Base-by-base conservation (phyloP, 2,113 vertebrate genomes). In the Notechis scutatus region DNA sequence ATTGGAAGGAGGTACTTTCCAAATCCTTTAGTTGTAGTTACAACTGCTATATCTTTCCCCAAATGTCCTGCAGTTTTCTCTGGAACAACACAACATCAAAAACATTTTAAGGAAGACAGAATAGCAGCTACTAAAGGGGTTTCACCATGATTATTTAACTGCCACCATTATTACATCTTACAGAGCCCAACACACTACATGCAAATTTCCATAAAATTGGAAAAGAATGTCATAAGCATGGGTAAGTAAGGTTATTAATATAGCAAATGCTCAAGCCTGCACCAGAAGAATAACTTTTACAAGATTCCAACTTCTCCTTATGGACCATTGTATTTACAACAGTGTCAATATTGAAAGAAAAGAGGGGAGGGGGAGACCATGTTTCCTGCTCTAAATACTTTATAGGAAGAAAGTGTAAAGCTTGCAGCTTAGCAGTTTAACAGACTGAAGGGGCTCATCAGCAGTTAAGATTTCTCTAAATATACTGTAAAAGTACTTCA, bases 401-500 rank as follows among this genome's bases (percentile, higher is more conserved):
- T 15, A 5, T 26, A 57, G 54, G 55, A 94, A 94, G 90, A 42
- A 95, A 94, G 56, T 93, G 85, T 90, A 93, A 94, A 92, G 61
- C 0, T 0, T 91, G 34, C 81, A 91, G 85, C 74, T 91, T 94
- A 92, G 92, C 91, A 94, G 92, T 94, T 95, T 61, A 45, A 92
- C 47, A 47, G 81, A 47, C 50, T 94, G 87, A 94, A 94, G 93
- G 92, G 5, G 34, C 92, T 95, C 91, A 95, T 95, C 74, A 94
- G 9, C 89, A 90, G 91, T 97, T 93, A 96, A 93, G 91, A 93
- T 93, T 95, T 94, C 95, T 93, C 93, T 95, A 96, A 97, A 96
- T 95, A 96, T 90, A 91, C 93, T 92, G 90, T 92, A 94, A 96
- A 97, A 97, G 96, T 95, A 92, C 59, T 94, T 87, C 92, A 92